A percentile compares a stretch with the other conserved stretches of the same genome.
These are phyloP conservation scores for Hemicrepidius hirtus DNA, from an alignment of 2,888 invertebrate genomes.

Conservation along the genomic window DNA sequence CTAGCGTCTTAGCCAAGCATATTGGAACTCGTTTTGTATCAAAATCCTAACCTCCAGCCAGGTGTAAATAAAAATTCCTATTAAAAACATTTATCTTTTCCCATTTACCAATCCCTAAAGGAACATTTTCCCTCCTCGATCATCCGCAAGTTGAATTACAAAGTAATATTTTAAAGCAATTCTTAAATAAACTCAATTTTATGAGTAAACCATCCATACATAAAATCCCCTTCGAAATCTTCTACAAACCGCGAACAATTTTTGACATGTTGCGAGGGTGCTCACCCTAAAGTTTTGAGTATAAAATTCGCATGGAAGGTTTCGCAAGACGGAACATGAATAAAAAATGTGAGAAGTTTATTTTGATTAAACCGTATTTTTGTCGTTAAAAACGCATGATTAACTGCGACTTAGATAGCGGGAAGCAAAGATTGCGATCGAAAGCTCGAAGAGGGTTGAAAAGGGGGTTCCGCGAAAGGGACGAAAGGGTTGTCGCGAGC, in stretches of 20 bases:
- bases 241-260: conserved; percentile 71
- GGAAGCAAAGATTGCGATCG: conserved; percentile 30
- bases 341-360: conserved; percentile 55
- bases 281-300: conserved; percentile 66
- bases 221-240: conserved; percentile 68
- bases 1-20: too few relatives aligned
- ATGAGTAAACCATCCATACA: conserved; percentile 38
- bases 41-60: too few relatives aligned
- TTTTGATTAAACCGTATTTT: conserved; percentile 21
- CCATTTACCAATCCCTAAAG: not conserved
- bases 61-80: too few relatives aligned
- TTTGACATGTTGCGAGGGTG: conserved; percentile 68
- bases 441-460: conserved; percentile 36
- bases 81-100: too few relatives aligned
- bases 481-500: conserved; percentile 60
- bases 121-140: not conserved
- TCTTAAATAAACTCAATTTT: conserved; percentile 50
- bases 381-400: conserved; percentile 31
- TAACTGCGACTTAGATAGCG: conserved; percentile 17
- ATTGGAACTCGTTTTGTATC: too few relatives aligned
- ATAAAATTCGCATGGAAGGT: conserved; percentile 64
- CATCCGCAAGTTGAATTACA: not conserved
- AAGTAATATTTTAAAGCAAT: conserved; percentile 41
- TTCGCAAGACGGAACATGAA: conserved; percentile 53
- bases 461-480: conserved; percentile 12